phyloP scores from a whole-genome alignment of 2,113 vertebrate genomes.

The Uria aalge region DNA sequence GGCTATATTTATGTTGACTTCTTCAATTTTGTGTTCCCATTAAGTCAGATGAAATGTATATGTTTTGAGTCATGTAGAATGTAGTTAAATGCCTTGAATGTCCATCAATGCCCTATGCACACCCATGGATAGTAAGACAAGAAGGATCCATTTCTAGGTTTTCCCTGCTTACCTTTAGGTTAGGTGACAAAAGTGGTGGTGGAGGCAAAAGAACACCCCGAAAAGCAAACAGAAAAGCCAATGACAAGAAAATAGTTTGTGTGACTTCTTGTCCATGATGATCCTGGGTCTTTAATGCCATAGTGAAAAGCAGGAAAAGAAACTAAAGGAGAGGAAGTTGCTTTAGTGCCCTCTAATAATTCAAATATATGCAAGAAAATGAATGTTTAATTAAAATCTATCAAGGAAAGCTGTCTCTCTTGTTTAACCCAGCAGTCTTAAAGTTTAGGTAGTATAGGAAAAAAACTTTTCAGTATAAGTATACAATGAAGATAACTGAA shows the following conservation, averaged over 20 bases:
- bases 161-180: not conserved
- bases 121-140: not conserved
- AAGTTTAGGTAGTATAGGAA: not conserved
- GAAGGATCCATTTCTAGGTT: not conserved
- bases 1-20: not conserved
- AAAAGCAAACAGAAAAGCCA: not conserved
- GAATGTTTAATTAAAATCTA: not conserved
- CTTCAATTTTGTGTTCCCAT: not conserved
- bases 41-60: not conserved
- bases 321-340: not conserved
- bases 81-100: not conserved
- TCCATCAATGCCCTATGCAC: not conserved
- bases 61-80: not conserved
- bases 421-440: not conserved
- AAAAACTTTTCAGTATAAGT: not conserved
- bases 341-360: not conserved
- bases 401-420: not conserved
- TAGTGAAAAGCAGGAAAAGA: not conserved
- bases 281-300: not conserved
- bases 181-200: not conserved
- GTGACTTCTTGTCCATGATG: not conserved
- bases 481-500: not conserved
- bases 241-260: not conserved
- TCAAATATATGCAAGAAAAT: not conserved
- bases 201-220: fast-evolving